Base-by-base conservation (phyloP, 2,888 invertebrate species). In the Tetragnatha montana region DNA sequence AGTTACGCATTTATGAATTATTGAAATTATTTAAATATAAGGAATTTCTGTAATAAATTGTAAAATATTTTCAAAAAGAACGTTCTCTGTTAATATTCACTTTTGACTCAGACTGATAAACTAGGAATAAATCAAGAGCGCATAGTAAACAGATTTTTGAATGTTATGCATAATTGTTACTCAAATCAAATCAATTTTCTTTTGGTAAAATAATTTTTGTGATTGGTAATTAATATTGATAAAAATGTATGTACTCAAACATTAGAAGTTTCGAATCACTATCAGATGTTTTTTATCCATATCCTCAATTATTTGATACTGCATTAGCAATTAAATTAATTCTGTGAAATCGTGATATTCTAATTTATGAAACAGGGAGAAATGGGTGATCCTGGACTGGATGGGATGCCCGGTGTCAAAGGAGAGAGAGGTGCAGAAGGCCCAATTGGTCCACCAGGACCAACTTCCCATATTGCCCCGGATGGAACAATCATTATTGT, bases 401-500 rank as follows among this genome's bases (percentile, higher is more conserved):
- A 83, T 60, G 90, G 90, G 49, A 22, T 76, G 51, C 93, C 90
- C 4, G 92, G 92, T 17, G 81, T 86, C 8, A 94, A 75, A 81
- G 97, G 97, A 0, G 94, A 96, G 90, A 92, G 95, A 94, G 95
- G 95, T 71, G 95, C 95, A 8, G 96, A 49, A 96, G 96, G 96
- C 22, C 96, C 96, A 92, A 94, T 96, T 91, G 96, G 91, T 94
- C 96, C 93, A 94, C 94, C 92, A 93, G 96, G 96, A 50, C 93
- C 94, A 78, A 96, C 96, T 93, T 97, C 97, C 91, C 96, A 96
- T 93, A 96, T 96, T 92, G 97, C 96, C 2, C 95, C 94, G 85
- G 94, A 94, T 87, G 91, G 91, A 14, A 87, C 90, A 7, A 12
- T 90, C 7, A 90, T 84, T 10, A 87, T 90, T 35, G 90, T 90